These are phyloP conservation scores for Zosterops hypoxanthus DNA, from an alignment of 2,113 vertebrate genomes.

Conservation along the genomic window DNA sequence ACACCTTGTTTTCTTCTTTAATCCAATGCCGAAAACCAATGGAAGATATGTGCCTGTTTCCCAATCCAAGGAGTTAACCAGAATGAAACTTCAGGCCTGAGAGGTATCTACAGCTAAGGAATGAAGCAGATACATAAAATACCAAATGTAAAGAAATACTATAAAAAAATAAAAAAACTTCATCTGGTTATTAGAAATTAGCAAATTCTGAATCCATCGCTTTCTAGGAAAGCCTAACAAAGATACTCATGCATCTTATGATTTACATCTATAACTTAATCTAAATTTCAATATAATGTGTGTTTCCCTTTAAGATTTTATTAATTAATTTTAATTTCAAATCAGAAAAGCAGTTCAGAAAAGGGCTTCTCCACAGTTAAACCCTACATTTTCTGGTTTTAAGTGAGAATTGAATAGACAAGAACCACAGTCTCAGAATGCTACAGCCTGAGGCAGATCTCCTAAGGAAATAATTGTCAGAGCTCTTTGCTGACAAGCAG, in stretches of 20 bases:
- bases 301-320: background rate
- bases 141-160: background rate
- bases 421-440: background rate
- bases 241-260: background rate
- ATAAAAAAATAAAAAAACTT: background rate
- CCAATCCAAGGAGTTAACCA: background rate
- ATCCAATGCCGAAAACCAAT: background rate
- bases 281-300: background rate
- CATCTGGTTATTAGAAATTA: background rate
- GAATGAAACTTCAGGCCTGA: background rate
- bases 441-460: background rate
- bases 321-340: background rate
- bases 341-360: background rate
- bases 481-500: background rate
- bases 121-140: background rate
- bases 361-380: background rate
- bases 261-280: background rate
- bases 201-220: background rate
- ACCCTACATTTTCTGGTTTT: background rate
- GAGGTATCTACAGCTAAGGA: background rate
- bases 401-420: background rate
- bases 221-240: background rate
- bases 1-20: background rate
- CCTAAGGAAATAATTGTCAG: slow-evolving; percentile 4
- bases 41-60: background rate